Evolutionary conservation across 2,888 invertebrate genomes (phyloP), one percentile per base, ranked within the genome.

Genomic region (Xanthia togata): DNA sequence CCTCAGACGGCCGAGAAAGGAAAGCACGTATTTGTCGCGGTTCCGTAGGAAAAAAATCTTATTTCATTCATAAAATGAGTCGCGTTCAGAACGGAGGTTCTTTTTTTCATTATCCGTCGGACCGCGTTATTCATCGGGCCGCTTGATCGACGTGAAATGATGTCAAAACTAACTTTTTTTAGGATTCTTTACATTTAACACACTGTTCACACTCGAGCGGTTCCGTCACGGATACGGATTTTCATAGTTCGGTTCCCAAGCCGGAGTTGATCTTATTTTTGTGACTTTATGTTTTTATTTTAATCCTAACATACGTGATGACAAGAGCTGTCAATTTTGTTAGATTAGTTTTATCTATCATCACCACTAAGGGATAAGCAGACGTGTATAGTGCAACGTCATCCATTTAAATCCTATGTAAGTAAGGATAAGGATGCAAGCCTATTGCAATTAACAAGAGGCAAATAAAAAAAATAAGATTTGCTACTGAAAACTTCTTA

Each of bases 31-130:
- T 96, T 95, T 93, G 95, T 92, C 95, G 94, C 95, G 95, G 95
- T 95, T 91, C 93, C 89, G 90, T 90, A 89, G 87, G 88, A 92
- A 95, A 94, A 91, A 96, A 96, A 94, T 92, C 93, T 95, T 96
- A 96, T 96, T 96, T 96, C 96, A 96, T 96, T 96, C 96, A 96
- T 96, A 96, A 96, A 96, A 95, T 93, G 95, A 96, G 94, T 96
- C 91, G 95, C 95, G 96, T 96, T 96, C 93, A 96, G 93, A 90
- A 91, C 89, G 88, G 84, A 84, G 80, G 23, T 35, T 80, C 88
- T 92, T 93, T 94, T 94, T 87, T 83, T 77, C 82, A 84, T 89
- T 84, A 83, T 67, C 64, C 76, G 72, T 38, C 83, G 83, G 88
- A 86, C 78, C 88, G 86, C 89, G 87, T 86, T 89, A 89, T 89